These are phyloP conservation scores for Anorthoa munda DNA, from an alignment of 2,888 invertebrate species.

Conservation along the genomic window DNA sequence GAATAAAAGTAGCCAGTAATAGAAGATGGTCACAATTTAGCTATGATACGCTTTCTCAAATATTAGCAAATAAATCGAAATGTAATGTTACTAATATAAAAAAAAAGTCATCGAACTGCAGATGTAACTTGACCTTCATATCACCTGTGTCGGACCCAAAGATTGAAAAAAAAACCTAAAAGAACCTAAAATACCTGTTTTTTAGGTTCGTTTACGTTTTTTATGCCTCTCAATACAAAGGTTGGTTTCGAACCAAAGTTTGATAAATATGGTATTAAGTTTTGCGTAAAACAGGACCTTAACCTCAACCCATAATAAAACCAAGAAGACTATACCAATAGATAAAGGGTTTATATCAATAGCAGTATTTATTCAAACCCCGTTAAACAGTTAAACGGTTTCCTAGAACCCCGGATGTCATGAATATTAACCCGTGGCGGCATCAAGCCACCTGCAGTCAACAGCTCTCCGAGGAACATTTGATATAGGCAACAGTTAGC, in stretches of 20 bases:
- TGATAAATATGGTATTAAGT: not conserved
- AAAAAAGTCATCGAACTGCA: slow-evolving; percentile 27
- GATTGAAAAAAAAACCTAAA: too few relatives aligned
- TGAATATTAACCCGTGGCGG: slow-evolving; percentile 24
- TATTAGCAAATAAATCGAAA: slow-evolving; percentile 16
- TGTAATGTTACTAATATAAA: slow-evolving; percentile 13
- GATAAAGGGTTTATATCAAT: not conserved
- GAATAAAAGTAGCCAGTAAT: not conserved
- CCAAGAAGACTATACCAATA: not conserved
- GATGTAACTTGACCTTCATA: slow-evolving; percentile 15
- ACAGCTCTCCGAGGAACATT: not conserved
- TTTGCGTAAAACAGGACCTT: not conserved
- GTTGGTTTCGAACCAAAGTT: not conserved
- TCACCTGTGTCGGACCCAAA: slow-evolving; percentile 2
- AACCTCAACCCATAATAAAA: not conserved
- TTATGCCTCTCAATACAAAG: not conserved
- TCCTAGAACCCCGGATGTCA: not conserved
- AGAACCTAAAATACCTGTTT: too few relatives aligned
- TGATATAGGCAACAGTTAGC: not conserved
- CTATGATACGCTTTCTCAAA: slow-evolving; percentile 8
- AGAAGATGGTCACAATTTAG: not conserved
- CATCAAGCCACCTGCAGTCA: slow-evolving; percentile 1
- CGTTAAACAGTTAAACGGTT: too few relatives aligned
- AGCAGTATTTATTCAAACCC: not conserved
- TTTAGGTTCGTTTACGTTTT: slow-evolving; percentile 6